phyloP scores from a whole-genome alignment of 2,797 vertebrate species.

The Pachyuromys duprasi region DNA sequence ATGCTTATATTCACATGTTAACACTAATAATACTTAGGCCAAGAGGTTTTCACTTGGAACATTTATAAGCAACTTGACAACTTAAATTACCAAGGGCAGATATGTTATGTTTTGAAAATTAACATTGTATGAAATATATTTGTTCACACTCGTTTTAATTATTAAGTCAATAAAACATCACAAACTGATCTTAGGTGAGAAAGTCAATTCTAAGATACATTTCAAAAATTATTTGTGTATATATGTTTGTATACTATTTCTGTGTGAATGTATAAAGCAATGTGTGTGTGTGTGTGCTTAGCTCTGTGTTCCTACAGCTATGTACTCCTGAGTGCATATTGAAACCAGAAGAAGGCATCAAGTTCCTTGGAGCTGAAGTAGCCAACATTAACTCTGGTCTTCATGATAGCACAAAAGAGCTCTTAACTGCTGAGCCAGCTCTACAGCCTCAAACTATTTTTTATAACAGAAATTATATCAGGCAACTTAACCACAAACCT shows the following conservation, averaged over 20 bases:
- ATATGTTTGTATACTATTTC: background rate
- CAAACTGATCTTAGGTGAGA: background rate
- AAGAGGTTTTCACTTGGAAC: background rate
- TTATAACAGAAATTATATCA: background rate
- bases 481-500: background rate
- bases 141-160: conserved; percentile 24
- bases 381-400: background rate
- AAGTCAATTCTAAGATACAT: background rate
- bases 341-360: background rate
- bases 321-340: background rate
- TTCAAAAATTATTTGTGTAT: background rate
- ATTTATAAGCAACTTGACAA: background rate
- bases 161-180: conserved; percentile 1
- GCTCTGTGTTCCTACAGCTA: background rate
- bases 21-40: conserved; percentile 12
- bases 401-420: background rate
- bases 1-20: background rate
- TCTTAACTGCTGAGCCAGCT: background rate
- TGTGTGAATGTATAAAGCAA: background rate
- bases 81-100: background rate
- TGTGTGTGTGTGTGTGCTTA: background rate
- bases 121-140: background rate
- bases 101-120: background rate
- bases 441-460: background rate
- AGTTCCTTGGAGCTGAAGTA: background rate